Conservation (phyloP, 2,113 vertebrate genomes). For the Phylloscopus trochiloides region DNA sequence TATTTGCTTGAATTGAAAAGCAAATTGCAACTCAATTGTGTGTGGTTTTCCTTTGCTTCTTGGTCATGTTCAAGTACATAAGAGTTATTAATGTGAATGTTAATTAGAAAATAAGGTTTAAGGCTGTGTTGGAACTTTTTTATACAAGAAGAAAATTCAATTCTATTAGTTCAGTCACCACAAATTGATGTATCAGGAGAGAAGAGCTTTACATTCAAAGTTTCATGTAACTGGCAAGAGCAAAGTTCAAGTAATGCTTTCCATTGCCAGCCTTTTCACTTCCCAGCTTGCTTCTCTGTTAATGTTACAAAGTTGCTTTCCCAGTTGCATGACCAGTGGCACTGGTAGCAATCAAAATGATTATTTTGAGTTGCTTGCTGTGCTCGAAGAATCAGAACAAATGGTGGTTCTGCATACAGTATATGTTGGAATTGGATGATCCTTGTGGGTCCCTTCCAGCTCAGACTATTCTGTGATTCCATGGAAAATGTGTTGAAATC, state of each 20-base stretch:
- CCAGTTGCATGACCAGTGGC: neutral
- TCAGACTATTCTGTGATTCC: neutral
- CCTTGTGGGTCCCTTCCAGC: neutral
- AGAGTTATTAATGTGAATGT: neutral
- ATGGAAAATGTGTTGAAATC: neutral
- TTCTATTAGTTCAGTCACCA: neutral
- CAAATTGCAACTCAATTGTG: neutral
- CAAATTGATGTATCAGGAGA: neutral
- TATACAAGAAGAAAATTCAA: neutral
- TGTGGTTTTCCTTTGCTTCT: neutral
- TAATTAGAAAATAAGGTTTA: neutral
- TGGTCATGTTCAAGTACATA: neutral
- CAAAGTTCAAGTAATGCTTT: neutral
- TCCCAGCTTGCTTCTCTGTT: neutral
- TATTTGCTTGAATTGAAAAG: constrained; percentile 15
- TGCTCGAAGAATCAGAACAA: neutral
- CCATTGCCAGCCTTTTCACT: neutral
- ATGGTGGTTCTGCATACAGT: neutral
- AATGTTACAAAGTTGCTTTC: neutral
- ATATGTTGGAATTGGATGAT: neutral
- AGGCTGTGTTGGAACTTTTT: neutral
- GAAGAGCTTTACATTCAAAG: neutral
- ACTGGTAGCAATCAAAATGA: neutral
- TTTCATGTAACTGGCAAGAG: neutral
- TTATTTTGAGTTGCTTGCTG: neutral